Evolutionary conservation across 2,113 vertebrate genomes (phyloP).

Genomic region (Phylloscopus whistleri): DNA sequence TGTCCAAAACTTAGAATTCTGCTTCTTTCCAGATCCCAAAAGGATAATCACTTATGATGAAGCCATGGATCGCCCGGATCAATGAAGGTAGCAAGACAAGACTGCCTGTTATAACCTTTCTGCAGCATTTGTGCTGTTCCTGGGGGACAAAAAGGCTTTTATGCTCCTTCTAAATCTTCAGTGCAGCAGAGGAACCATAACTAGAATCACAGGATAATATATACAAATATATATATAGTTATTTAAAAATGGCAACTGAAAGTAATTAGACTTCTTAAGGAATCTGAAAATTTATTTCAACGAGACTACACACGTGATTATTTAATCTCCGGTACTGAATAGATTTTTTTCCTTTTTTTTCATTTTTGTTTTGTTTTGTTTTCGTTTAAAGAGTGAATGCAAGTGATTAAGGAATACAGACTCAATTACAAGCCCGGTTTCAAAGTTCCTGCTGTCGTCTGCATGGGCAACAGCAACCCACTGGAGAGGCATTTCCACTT

Average conservation of each 20-base stretch:
- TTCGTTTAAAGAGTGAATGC: constrained; percentile 73
- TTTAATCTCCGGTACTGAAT: constrained; percentile 81
- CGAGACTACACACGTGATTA: constrained; percentile 76
- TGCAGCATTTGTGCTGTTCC: constrained; percentile 81
- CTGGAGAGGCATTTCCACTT: constrained; percentile 75
- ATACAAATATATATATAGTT: constrained; percentile 83
- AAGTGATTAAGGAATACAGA: constrained; percentile 74
- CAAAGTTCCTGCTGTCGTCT: constrained; percentile 76
- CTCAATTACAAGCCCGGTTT: constrained; percentile 68
- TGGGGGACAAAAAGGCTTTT: constrained; percentile 76
- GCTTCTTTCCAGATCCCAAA: constrained; percentile 85
- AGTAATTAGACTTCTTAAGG: constrained; percentile 80
- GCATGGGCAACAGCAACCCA: constrained; percentile 64
- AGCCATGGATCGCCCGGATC: constrained; percentile 89
- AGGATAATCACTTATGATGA: constrained; percentile 91
- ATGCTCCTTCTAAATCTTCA: constrained; percentile 78
- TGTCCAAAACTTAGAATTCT: background rate
- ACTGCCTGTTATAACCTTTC: constrained; percentile 79
- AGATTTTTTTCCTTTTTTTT: constrained; percentile 18
- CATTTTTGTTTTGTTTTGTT: constrained; percentile 19
- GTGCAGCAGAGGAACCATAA: constrained; percentile 78
- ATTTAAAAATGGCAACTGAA: constrained; percentile 81
- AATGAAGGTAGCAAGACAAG: constrained; percentile 83
- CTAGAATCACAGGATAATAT: constrained; percentile 83
- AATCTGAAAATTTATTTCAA: constrained; percentile 79